These are phyloP conservation scores for Trissoscelio sp. DNA, from an alignment of 2,888 invertebrate genomes.

Conservation along the genomic window DNA sequence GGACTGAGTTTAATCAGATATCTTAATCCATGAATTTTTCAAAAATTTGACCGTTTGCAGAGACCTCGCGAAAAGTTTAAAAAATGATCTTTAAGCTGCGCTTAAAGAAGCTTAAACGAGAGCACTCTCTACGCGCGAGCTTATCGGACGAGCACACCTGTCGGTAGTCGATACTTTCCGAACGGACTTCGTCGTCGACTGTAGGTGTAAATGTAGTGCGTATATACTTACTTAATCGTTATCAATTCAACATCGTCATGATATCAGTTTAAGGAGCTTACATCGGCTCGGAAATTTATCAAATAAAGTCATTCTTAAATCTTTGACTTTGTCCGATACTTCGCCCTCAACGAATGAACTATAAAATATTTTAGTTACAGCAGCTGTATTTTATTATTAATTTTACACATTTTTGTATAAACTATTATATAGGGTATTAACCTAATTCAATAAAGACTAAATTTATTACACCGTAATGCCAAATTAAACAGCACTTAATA, in stretches of 20 bases:
- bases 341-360: neutral
- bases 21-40: slow-evolving; percentile 48
- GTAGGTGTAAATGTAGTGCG: slow-evolving; percentile 49
- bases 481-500: slow-evolving; percentile 12
- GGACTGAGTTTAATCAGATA: slow-evolving; percentile 48
- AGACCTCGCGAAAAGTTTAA: slow-evolving; percentile 49
- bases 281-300: neutral
- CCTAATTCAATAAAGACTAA: slow-evolving; percentile 17
- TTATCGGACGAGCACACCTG: slow-evolving; percentile 71
- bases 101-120: slow-evolving; percentile 71
- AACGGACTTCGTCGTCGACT: slow-evolving; percentile 47
- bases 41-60: slow-evolving; percentile 47
- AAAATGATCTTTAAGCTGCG: slow-evolving; percentile 64
- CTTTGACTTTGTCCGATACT: neutral
- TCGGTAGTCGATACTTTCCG: slow-evolving; percentile 67
- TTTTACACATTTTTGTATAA: neutral
- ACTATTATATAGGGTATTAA: slow-evolving; percentile 2
- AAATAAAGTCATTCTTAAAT: slow-evolving; percentile 6
- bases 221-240: slow-evolving; percentile 43
- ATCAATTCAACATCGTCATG: slow-evolving; percentile 22
- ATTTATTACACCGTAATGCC: slow-evolving; percentile 6
- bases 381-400: neutral
- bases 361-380: neutral
- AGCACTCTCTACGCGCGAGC: slow-evolving; percentile 58
- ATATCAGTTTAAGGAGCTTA: slow-evolving; percentile 35